Evolutionary conservation across 2,888 invertebrate genomes (phyloP), one percentile per base, ranked within the genome.

Genomic region (Dinocampus coccinellae): DNA sequence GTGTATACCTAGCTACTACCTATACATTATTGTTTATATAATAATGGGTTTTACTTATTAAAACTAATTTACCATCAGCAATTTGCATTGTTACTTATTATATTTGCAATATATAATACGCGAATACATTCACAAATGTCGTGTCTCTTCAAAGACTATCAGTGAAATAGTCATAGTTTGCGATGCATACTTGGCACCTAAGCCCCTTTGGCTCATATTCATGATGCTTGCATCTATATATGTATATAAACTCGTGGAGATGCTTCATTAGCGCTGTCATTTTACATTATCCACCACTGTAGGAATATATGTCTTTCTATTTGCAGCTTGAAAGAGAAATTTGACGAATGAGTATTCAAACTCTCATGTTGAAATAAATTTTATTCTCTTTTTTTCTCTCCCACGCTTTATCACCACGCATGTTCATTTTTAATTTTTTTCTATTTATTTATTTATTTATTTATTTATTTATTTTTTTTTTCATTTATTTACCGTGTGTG

Each of bases 211-310:
- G 57, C 66, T 57, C 36, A 29, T 34, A 34, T 36, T 24, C 39
- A 47, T 20, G 4, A 16, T 47, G 16, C 47, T 47, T 39, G n/a
- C 13, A 47, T 47, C 16, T 47, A 16, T 47, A 47, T 16, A 47
- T n/a, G 47, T 47, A 47, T 47, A 47, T 47, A 47, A 47, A 47
- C 26, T n/a, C 22, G 29, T 13, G 22, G 55, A 66, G 66, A 57
- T 39, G 57, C 57, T 66, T 57, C 66, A 66, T 66, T 66, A 66
- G 36, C 66, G 57, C 57, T 66, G 66, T 66, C 66, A 66, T 57
- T 66, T 66, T 39, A 55, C 66, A 57, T 66, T 57, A 66, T 55
- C 36, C 36, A 39, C 47, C 47, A 47, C 47, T 47, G 47, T 16
- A 11, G n/a, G 39, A 22, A 66, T 66, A 66, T 66, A 66, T 57